Base-by-base conservation (phyloP, 2,888 invertebrate species). In the Dicyrtomina minuta region DNA sequence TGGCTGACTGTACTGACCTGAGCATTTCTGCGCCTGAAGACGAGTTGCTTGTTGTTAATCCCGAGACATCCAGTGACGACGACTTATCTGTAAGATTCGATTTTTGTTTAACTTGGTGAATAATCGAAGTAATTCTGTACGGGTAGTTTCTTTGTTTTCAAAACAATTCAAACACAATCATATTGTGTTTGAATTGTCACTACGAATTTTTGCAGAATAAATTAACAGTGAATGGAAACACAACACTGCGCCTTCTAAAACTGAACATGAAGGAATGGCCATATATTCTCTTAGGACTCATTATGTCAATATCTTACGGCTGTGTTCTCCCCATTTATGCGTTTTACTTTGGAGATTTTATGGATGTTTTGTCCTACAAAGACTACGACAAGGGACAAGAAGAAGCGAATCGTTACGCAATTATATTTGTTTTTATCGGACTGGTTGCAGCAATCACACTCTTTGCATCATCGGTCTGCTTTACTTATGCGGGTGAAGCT, bases 401-500 rank as follows among this genome's bases (percentile, higher is more conserved):
- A 26, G 55, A 74, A 12, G 70, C 74, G 3, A 71, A 73, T 43
- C 33, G 55, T 43, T 81, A 81, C 66, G 73, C 81, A 4, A 64
- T 80, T 17, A 64, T 80, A 39, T 82, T 82, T 72, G 13, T 70
- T 12, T 60, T 55, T n/a, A 78, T 81, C 70, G 82, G 81, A 27
- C 69, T 81, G 5, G 75, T 77, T 41, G 79, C 81, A 22, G 81
- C 80, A 24, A 59, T 79, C 13, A 74, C 76, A 13, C 73, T 74
- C 71, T 77, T 74, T 61, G 74, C 79, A 12, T 77, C 88, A 85
- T 87, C 88, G 74, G 89, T 86, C 78, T 85, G 88, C 80, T 92
- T 92, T 81, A 89, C 87, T 0, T 83, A 89, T 43, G 91, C 93
- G 41, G 93, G 93, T 46, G 93, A 93, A 81, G 83, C 85, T 72